Evolutionary conservation across 1,140 invertebrate species (phyloP).

Genomic region (Choristoneura fumiferana): DNA sequence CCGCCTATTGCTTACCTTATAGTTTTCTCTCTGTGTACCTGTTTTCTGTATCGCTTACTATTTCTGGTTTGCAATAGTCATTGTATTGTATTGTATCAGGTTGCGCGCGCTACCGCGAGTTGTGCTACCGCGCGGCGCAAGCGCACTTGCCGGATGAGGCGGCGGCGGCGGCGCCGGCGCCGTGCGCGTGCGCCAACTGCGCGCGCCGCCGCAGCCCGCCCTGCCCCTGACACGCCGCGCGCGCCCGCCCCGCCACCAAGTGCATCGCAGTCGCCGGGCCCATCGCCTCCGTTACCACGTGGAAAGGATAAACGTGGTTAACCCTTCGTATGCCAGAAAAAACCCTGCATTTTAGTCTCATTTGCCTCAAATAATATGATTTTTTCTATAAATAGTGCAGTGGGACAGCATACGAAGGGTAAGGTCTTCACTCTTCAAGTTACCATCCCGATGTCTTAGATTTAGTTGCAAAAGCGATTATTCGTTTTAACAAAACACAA

Average conservation of each 20-base stretch:
- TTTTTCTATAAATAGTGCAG: too few species aligned
- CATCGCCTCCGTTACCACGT: background rate
- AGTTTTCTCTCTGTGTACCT: too few species aligned
- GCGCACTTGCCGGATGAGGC: slow-evolving; percentile 39
- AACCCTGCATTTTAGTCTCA: too few species aligned
- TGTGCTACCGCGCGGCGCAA: slow-evolving; percentile 66
- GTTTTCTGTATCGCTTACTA: too few species aligned
- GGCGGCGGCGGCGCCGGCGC: slow-evolving; percentile 34
- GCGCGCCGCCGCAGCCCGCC: slow-evolving; percentile 36
- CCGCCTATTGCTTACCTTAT: too few species aligned
- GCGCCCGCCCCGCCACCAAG: slow-evolving; percentile 23
- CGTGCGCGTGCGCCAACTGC: slow-evolving; percentile 62
- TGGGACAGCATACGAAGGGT: too few species aligned
- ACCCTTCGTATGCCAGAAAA: too few species aligned
- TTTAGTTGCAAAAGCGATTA: too few species aligned
- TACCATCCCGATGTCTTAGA: too few species aligned
- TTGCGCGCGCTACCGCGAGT: slow-evolving; percentile 67
- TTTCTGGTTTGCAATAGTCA: background rate
- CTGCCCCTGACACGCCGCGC: slow-evolving; percentile 28
- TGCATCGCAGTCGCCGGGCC: background rate
- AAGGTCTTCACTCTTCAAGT: too few species aligned
- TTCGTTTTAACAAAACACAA: too few species aligned
- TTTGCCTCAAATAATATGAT: too few species aligned
- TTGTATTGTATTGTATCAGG: slow-evolving; percentile 34
- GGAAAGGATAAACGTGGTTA: background rate